Percentiles rank a stretch among this genome's conserved stretches.
Conservation (phyloP, 2,797 vertebrate species). For the Neosilurus mollespiculum region DNA sequence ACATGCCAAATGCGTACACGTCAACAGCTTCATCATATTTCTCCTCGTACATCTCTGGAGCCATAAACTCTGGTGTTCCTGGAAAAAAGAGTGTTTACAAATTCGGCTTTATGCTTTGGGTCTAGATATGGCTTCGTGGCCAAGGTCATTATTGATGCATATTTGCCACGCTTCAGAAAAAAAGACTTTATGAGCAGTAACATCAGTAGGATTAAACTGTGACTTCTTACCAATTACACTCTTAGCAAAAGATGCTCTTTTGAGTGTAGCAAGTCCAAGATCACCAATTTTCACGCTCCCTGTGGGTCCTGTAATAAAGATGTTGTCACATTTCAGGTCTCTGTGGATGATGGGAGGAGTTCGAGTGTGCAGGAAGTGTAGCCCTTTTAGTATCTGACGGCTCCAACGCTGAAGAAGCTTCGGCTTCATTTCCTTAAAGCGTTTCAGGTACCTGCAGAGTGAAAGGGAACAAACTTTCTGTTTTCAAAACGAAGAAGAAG, state of each 20-base stretch:
- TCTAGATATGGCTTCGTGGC: background rate
- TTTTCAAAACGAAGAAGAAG: background rate
- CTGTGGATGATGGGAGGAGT: constrained; percentile 96
- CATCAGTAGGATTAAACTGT: background rate
- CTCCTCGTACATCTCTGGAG: constrained; percentile 96
- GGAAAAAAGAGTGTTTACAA: constrained; percentile 25
- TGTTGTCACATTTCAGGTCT: constrained; percentile 98
- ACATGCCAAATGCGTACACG: constrained; percentile 98
- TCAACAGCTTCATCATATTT: constrained; percentile 97
- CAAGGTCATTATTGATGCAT: too few relatives aligned
- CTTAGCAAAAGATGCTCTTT: constrained; percentile 96
- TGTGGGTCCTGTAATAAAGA: constrained; percentile 96
- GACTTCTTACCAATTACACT: constrained; percentile 87
- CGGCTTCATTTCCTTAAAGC: constrained; percentile 98
- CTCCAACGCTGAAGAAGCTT: constrained; percentile 97
- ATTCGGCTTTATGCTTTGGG: background rate
- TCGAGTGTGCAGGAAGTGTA: constrained; percentile 96
- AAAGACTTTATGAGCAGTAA: background rate
- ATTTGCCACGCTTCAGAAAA: background rate
- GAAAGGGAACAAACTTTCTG: background rate
- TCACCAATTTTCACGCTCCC: constrained; percentile 98
- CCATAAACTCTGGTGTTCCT: constrained; percentile 89
- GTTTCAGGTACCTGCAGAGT: constrained; percentile 85
- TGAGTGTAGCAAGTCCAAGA: constrained; percentile 93
- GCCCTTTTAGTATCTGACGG: constrained; percentile 92